Evolutionary conservation across 1,140 invertebrate species (phyloP), one percentile per base, ranked within the genome.

Genomic region (Trypoxylus dichotomus): DNA sequence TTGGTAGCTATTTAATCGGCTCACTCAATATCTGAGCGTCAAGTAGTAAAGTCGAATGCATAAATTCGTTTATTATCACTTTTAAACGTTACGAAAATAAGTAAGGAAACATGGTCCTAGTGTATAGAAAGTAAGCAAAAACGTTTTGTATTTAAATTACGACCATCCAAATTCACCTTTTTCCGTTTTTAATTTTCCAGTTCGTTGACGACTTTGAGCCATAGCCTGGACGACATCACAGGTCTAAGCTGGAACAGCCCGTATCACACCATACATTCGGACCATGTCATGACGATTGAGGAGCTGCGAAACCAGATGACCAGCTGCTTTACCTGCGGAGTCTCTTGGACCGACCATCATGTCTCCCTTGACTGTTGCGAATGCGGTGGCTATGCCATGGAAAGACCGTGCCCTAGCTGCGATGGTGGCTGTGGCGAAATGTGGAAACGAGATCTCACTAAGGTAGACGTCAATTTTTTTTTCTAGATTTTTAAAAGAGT

Each of bases 271-370:
- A 78, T 82, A n/a, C 79, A 82, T 58, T 78, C 85, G 77, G 88
- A 89, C 63, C 86, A 86, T 37, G 87, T 88, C 32, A 84, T 94
- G 75, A 93, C 92, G 41, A 92, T 94, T 79, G 93, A 94, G 85
- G 92, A 93, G 83, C 85, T 94, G 76, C 89, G 92, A 73, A 88
- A 90, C 54, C 92, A 93, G 81, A 87, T 93, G 79, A 91, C 91
- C 82, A 93, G 92, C 73, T 94, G 93, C 84, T 94, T 93, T 84
- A 93, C 91, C 86, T 96, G 94, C 86, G 94, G 94, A 25, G 93
- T 95, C 2, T 93, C 92, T 81, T 96, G 94, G 94, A 90, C 89
- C 80, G 92, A 95, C 81, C 90, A 93, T 77, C 93, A 95, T 82
- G 92, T 94, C 15, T 94, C 93, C 3, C 85, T 94, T 8, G 94